Evolutionary conservation across 2,888 invertebrate species (phyloP), one percentile per base, ranked within the genome.

Genomic region (Pseudanteris insignis): DNA sequence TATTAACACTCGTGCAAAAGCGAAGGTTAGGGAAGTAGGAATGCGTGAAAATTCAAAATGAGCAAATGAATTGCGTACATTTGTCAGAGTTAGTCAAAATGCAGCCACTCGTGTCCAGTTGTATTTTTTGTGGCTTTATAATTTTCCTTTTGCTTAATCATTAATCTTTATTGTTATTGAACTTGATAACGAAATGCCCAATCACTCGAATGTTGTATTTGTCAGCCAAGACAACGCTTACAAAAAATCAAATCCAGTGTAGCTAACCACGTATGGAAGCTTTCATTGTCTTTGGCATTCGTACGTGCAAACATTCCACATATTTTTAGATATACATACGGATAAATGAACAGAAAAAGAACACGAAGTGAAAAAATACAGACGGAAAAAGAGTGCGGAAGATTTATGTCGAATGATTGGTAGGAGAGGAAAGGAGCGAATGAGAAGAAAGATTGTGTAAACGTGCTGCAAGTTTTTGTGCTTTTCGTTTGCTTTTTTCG

Each of bases 231-330:
- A 26, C 26, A n/a, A n/a, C 9, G 26, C 6, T 5, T n/a, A 6
- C 9, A 26, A 26, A 26, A 26, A n/a, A n/a, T n/a, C 26, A n/a
- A n/a, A 26, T 6, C 29, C 36, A 8, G 24, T 30, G 18, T 29
- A 2, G 18, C 21, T 29, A n/a, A 48, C 13, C 28, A 37, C 30
- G 30, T n/a, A 7, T 24, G 24, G 5, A 30, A 40, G 30, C 13
- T 15, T 50, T 48, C 44, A 44, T 54, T 46, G 38, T 46, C 38
- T 55, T 40, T 51, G 46, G 46, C 54, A 55, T 47, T 47, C 51
- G 50, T 40, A 48, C 53, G 60, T 61, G 60, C 54, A 61, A 43
- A 61, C 60, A 61, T 61, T 61, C 60, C 60, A 61, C 48, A 54
- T 61, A 48, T 37, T 43, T 61, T 54, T 61, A 48, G 48, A 32